These are phyloP conservation scores for Papilio machaon DNA, from an alignment of 1,140 invertebrate genomes.

Conservation along the genomic window DNA sequence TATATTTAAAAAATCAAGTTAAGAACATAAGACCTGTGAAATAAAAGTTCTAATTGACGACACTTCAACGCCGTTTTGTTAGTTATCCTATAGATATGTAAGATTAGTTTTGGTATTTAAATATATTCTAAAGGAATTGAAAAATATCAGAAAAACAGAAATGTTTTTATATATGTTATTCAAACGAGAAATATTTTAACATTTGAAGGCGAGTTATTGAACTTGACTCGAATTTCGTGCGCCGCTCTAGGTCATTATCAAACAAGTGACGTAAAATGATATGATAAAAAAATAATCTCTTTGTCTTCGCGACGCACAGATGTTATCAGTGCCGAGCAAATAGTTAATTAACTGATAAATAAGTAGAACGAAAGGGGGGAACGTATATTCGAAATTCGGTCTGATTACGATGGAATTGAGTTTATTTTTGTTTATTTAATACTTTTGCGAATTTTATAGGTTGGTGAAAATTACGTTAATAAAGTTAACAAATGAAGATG, in stretches of 20 bases:
- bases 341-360: constrained; percentile 35
- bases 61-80: neutral
- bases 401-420: neutral
- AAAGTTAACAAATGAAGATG: neutral
- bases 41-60: neutral
- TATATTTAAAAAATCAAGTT: neutral
- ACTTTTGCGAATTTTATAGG: neutral
- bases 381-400: neutral
- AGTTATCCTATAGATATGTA: neutral
- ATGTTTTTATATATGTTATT: constrained; percentile 24
- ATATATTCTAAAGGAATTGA: neutral
- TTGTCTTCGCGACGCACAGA: constrained; percentile 59
- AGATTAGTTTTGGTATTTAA: neutral
- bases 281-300: constrained; percentile 66
- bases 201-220: constrained; percentile 60
- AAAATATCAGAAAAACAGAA: neutral
- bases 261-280: constrained; percentile 58
- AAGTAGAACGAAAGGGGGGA: constrained; percentile 22
- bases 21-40: neutral
- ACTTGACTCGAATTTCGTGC: constrained; percentile 68
- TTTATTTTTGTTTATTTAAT: neutral
- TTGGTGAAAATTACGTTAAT: neutral
- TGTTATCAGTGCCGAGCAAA: constrained; percentile 50
- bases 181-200: constrained; percentile 33
- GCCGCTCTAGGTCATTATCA: constrained; percentile 60